A percentile compares a stretch with the other conserved stretches of the same genome.
Evolutionary conservation across 1,140 invertebrate genomes (phyloP).

Genomic region (Chionoecetes opilio): DNA sequence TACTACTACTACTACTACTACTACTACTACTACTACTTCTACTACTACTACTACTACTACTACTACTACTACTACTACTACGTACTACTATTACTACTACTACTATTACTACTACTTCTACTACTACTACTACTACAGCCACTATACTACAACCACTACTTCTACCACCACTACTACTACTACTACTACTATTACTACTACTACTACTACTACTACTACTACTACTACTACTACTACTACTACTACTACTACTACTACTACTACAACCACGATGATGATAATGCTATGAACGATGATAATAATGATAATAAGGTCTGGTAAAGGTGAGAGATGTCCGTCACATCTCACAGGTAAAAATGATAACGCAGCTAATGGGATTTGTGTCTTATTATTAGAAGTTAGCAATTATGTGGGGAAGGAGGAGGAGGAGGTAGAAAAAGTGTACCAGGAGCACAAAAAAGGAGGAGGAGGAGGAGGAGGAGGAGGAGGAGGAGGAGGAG

Average conservation of each 20-base stretch:
- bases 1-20: not conserved
- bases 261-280: not conserved
- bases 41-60: not conserved
- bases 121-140: not conserved
- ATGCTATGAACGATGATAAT: not conserved
- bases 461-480: not conserved
- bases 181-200: not conserved
- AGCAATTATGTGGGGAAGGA: not conserved
- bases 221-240: not conserved
- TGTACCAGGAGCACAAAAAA: not conserved
- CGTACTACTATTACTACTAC: not conserved
- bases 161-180: not conserved
- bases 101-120: not conserved
- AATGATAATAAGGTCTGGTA: not conserved
- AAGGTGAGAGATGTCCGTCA: not conserved
- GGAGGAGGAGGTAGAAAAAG: not conserved
- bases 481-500: not conserved
- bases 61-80: constrained; percentile 6
- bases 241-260: constrained; percentile 20
- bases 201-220: not conserved
- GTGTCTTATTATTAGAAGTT: not conserved
- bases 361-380: not conserved
- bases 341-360: constrained; percentile 8
- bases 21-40: not conserved
- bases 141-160: constrained; percentile 8